A percentile compares a stretch with the other conserved stretches of the same genome.
phyloP scores from a whole-genome alignment of 2,888 invertebrate genomes.

The Pyralis farinalis region DNA sequence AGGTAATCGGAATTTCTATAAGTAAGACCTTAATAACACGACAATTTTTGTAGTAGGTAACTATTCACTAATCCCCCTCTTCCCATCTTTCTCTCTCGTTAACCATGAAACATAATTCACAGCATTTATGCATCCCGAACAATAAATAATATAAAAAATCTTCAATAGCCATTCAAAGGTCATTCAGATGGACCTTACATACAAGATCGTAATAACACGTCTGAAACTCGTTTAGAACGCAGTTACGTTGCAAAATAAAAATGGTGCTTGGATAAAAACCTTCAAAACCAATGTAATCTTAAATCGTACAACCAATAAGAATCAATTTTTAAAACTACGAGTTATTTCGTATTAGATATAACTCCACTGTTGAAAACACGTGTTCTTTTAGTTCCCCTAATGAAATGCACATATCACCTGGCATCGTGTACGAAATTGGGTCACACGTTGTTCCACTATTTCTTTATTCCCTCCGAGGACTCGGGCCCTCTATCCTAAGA shows the following conservation, averaged over 20 bases:
- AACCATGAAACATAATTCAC: conserved; percentile 1
- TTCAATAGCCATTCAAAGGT: conserved; percentile 8
- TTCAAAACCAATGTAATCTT: not conserved
- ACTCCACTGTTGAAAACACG: conserved; percentile 1
- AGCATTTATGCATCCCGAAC: not conserved
- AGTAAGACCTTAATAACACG: too few relatives aligned
- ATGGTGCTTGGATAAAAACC: not conserved
- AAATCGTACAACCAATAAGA: not conserved
- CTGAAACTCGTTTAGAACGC: not conserved
- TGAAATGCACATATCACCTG: conserved; percentile 69
- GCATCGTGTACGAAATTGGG: conserved; percentile 62
- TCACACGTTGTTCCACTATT: conserved; percentile 64
- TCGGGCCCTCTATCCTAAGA: conserved; percentile 32
- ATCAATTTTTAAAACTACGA: not conserved
- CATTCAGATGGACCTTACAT: conserved; percentile 1
- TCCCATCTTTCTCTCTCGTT: not conserved
- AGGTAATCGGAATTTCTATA: too few relatives aligned
- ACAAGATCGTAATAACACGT: not conserved
- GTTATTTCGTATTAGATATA: not conserved
- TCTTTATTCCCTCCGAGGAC: conserved; percentile 31
- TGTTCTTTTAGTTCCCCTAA: conserved; percentile 8
- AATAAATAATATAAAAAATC: not conserved
- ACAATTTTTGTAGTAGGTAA: too few relatives aligned
- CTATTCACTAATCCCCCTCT: too few relatives aligned
- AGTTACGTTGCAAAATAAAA: not conserved